Conservation (phyloP, 2,797 vertebrate species). For the Ptychadena robeensis region DNA sequence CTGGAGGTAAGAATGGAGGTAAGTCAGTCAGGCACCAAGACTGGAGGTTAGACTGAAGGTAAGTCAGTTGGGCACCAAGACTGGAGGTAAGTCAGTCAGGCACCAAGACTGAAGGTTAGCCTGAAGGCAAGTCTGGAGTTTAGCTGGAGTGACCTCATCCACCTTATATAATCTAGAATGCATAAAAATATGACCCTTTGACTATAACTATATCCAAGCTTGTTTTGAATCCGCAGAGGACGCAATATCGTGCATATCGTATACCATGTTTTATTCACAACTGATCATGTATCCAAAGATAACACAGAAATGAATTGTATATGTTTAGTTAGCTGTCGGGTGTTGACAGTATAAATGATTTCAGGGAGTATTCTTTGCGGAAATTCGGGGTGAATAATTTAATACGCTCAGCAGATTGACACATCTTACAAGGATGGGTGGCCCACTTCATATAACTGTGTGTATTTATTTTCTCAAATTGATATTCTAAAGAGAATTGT, state of each 20-base stretch:
- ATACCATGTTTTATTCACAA: background rate
- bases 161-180: background rate
- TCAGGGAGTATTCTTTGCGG: constrained; percentile 29
- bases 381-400: constrained; percentile 18
- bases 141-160: constrained; percentile 17
- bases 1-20: too few species aligned
- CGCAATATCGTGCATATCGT: background rate
- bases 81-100: too few species aligned
- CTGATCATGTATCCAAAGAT: constrained; percentile 32
- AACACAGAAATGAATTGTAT: constrained; percentile 22
- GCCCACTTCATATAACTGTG: background rate
- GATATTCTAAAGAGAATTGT: too few species aligned
- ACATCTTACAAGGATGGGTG: background rate
- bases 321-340: constrained; percentile 49
- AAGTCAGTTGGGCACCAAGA: too few species aligned
- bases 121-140: too few species aligned
- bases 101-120: too few species aligned
- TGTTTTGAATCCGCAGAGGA: constrained; percentile 4
- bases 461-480: background rate
- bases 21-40: too few species aligned
- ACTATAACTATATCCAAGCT: background rate
- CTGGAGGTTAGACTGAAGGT: too few species aligned
- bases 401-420: constrained; percentile 11
- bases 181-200: background rate
- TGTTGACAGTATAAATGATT: constrained; percentile 12